Evolutionary conservation across 2,113 vertebrate genomes (phyloP).

Genomic region (Arvicanthis niloticus): DNA sequence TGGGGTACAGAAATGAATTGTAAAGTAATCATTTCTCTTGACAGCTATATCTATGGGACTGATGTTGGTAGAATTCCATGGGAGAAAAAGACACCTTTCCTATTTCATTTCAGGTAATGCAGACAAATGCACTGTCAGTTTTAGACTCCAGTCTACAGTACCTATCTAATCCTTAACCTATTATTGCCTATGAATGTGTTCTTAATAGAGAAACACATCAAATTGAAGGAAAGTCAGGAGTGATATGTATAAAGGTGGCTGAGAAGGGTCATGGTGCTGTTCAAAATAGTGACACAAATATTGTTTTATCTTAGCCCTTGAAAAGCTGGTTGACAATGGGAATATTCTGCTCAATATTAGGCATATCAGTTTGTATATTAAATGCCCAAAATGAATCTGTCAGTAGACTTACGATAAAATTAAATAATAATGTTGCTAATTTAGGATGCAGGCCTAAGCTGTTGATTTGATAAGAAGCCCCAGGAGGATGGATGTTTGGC

Average conservation of each 20-base stretch:
- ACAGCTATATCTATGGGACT: neutral
- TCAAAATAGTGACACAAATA: constrained; percentile 10
- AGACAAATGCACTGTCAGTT: neutral
- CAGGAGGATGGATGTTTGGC: constrained; percentile 37
- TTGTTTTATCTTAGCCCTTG: neutral
- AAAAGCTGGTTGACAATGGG: neutral
- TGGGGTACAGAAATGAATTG: neutral
- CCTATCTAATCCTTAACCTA: no score
- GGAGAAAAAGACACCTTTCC: neutral
- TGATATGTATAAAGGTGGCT: neutral
- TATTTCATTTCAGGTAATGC: constrained; percentile 16
- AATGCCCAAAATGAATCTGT: constrained; percentile 15
- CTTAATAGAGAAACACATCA: neutral
- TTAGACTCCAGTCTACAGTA: neutral
- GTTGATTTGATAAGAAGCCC: constrained; percentile 40
- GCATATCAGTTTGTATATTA: neutral
- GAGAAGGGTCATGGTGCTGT: neutral
- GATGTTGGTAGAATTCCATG: neutral
- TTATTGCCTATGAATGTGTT: neutral
- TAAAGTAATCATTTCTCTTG: neutral
- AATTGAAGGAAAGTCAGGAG: neutral
- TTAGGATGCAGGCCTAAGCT: constrained; percentile 1
- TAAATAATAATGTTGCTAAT: constrained; percentile 40
- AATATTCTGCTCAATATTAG: neutral
- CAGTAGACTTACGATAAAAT: constrained; percentile 41